Percentiles rank a stretch among this genome's conserved stretches.
These are phyloP conservation scores for Apostichopus leukothele DNA, from an alignment of 53 echinoderm and acorn worm species.

Conservation along the genomic window DNA sequence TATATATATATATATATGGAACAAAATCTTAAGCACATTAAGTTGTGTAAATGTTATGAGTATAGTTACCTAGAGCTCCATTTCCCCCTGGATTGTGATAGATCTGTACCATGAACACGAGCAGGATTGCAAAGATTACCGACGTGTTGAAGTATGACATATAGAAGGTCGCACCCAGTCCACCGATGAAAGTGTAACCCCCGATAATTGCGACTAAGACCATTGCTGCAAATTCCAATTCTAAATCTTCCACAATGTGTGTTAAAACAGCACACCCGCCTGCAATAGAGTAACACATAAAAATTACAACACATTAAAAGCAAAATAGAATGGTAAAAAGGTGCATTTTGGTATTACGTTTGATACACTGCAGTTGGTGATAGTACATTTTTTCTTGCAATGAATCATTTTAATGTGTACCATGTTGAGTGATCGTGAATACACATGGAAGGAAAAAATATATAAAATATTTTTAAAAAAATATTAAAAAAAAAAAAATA, in stretches of 20 bases:
- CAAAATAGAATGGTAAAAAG: too few species aligned
- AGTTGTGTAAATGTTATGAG: too few species aligned
- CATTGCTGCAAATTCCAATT: constrained; percentile 84
- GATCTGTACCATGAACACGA: constrained; percentile 74
- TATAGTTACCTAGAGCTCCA: constrained; percentile 71
- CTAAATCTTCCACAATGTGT: constrained; percentile 73
- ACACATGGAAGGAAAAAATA: background rate
- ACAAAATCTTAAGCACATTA: too few species aligned
- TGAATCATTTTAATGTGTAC: too few species aligned
- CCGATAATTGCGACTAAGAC: constrained; percentile 79
- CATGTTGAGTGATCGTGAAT: too few species aligned
- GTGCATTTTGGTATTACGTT: too few species aligned
- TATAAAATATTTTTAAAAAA: background rate
- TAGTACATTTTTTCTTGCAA: too few species aligned
- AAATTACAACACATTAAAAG: too few species aligned
- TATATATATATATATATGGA: too few species aligned
- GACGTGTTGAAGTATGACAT: constrained; percentile 96
- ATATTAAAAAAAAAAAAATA: background rate
- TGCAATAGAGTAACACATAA: background rate
- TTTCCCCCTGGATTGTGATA: constrained; percentile 62
- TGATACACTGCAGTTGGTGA: too few species aligned
- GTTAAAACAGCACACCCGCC: constrained; percentile 88
- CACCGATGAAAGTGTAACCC: constrained; percentile 89
- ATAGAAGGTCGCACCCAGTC: constrained; percentile 96
- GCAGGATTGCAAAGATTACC: constrained; percentile 74